Conservation (phyloP, 2,797 vertebrate species). For the Tadarida brasiliensis region DNA sequence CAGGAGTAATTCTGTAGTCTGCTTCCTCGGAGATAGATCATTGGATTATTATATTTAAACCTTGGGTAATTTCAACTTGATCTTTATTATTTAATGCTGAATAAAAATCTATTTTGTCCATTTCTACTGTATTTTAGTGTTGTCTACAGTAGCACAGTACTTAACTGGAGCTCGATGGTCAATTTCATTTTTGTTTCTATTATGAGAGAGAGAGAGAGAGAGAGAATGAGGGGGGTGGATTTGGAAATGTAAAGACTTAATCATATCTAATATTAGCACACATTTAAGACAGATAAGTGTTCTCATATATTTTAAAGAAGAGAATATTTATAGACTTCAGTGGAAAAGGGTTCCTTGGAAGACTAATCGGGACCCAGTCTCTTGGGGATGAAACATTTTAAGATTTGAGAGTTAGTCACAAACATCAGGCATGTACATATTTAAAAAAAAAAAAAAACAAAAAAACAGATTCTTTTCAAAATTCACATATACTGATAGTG, state of each 20-base stretch:
- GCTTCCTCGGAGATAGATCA: neutral
- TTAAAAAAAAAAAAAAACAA: neutral
- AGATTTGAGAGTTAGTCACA: neutral
- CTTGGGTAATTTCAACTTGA: neutral
- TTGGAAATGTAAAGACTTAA: neutral
- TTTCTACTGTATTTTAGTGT: neutral
- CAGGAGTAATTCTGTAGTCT: neutral
- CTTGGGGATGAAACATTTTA: neutral
- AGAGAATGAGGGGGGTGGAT: rapidly evolving
- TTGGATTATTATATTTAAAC: neutral
- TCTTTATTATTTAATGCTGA: neutral
- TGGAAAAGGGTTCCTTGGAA: neutral
- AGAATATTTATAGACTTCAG: neutral
- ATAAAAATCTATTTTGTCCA: neutral
- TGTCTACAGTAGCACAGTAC: neutral
- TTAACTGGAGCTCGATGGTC: neutral
- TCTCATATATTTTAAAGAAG: neutral
- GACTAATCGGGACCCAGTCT: neutral
- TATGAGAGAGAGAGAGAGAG: neutral
- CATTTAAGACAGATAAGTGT: neutral
- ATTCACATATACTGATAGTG: neutral
- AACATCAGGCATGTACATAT: neutral
- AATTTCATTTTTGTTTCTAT: neutral
- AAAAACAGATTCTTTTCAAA: neutral
- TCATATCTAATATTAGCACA: neutral